Base-by-base conservation (phyloP, 64 coral and sea anemone species). In the Orbicella faveolata region DNA sequence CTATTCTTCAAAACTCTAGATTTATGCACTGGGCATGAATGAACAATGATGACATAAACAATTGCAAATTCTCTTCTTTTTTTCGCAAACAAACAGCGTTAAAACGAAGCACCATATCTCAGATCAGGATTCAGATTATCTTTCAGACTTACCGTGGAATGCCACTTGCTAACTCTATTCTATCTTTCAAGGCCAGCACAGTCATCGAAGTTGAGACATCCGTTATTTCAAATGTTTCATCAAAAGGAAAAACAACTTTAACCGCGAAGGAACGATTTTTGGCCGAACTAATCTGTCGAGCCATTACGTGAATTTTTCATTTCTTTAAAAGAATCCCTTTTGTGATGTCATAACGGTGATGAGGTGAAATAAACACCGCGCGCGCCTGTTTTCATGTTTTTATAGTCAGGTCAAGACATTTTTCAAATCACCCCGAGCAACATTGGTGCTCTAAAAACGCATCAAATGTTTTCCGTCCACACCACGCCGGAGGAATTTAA, bases 141-240 rank as follows among this genome's bases (percentile, higher is more conserved):
- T 48, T n/a, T n/a, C 9, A 25, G 25, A 17, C 90, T 68, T 87
- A 92, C 90, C 75, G 48, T 68, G 90, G 90, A 62, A 92, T 75
- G 15, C 90, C 90, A 51, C 75, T 57, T 9, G 6, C 36, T 3
- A 53, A 25, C 77, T 92, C 90, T 57, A 88, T 74, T 18, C 63
- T 44, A 35, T 87, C 75, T 73, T 92, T 92, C 5, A 92, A 86
- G 5, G 61, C 83, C 36, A 79, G 39, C 13, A 92, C 61, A 20
- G 54, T 80, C 83, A 87, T 87, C 7, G 83, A 77, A 2, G 90
- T 44, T 3, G 20, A 1, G 13, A 92, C 83, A 87, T 81, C 69
- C 15, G 53, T 52, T 67, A 92, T 52, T 18, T 63, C 77, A n/a
- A 87, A 16, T 44, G 41, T 77, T 12, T 92, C 83, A 26, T 80